These are phyloP conservation scores for Tanytarsus gracilentus DNA, from an alignment of 2,888 invertebrate genomes.

Conservation along the genomic window DNA sequence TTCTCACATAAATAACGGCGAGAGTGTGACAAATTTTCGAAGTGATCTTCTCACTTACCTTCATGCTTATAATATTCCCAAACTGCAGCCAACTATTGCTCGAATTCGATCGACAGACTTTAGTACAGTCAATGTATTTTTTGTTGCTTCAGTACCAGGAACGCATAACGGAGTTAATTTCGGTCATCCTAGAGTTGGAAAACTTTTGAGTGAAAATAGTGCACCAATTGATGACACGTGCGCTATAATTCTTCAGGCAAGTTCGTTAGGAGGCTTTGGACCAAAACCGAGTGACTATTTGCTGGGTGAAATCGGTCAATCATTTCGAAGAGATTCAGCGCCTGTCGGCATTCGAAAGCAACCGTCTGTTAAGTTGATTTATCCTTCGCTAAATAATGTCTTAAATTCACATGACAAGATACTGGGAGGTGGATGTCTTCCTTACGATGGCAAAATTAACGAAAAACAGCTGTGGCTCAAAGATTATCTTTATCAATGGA, in stretches of 20 bases:
- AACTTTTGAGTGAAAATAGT: slow-evolving; percentile 58
- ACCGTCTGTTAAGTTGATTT: slow-evolving; percentile 56
- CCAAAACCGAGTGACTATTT: slow-evolving; percentile 63
- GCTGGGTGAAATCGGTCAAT: slow-evolving; percentile 60
- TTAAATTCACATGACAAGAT: slow-evolving; percentile 73
- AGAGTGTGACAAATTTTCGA: slow-evolving; percentile 79
- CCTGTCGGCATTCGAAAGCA: slow-evolving; percentile 47
- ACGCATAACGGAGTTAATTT: slow-evolving; percentile 56
- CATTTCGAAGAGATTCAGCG: slow-evolving; percentile 47
- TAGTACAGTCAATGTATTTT: slow-evolving; percentile 69
- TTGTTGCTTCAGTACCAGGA: slow-evolving; percentile 80
- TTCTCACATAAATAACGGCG: slow-evolving; percentile 51
- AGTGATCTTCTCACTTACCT: slow-evolving; percentile 67
- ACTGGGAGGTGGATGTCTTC: slow-evolving; percentile 78
- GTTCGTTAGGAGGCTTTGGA: slow-evolving; percentile 83
- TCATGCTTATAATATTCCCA: slow-evolving; percentile 57
- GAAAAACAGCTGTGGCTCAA: slow-evolving; percentile 78
- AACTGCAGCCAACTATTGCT: slow-evolving; percentile 63
- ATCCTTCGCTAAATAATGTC: slow-evolving; percentile 77
- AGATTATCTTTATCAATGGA: slow-evolving; percentile 74
- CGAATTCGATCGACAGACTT: slow-evolving; percentile 72
- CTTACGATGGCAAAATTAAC: slow-evolving; percentile 69
- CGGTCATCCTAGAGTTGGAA: slow-evolving; percentile 53
- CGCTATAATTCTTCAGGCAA: slow-evolving; percentile 77
- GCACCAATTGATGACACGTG: slow-evolving; percentile 49